Conservation (phyloP, 2,113 vertebrate species). For the Turdus rufiventris region DNA sequence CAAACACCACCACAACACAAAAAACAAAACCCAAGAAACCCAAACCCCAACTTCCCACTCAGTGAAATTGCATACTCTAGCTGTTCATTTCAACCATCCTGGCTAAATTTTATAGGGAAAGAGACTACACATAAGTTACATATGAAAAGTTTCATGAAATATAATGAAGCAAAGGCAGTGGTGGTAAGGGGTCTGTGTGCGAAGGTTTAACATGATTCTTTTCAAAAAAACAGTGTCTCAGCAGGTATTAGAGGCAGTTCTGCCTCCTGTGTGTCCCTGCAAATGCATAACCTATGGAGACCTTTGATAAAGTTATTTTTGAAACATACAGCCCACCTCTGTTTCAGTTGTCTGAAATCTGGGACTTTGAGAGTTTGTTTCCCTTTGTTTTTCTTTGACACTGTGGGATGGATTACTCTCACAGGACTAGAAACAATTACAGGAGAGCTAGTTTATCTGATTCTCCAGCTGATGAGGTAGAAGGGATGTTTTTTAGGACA, state of each 20-base stretch:
- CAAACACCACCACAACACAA: not conserved
- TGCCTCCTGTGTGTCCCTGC: not conserved
- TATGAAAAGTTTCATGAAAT: not conserved
- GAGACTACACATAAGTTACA: not conserved
- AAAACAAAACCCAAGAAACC: not conserved
- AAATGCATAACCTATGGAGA: not conserved
- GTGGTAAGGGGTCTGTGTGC: not conserved
- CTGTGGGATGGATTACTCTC: not conserved
- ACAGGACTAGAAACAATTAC: not conserved
- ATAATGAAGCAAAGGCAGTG: not conserved
- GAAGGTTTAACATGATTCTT: not conserved
- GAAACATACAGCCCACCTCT: not conserved
- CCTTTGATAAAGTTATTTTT: not conserved
- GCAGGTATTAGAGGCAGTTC: not conserved
- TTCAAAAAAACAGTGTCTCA: not conserved
- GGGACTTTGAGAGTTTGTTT: not conserved
- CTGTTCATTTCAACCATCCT: not conserved
- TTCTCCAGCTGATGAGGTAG: not conserved
- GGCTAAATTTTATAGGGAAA: not conserved
- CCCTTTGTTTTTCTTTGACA: not conserved
- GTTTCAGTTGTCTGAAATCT: not conserved
- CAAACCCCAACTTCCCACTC: not conserved
- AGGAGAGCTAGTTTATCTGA: not conserved
- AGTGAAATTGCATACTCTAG: not conserved
- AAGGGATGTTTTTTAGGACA: not conserved